Conservation (phyloP, 2,888 invertebrate genomes). For the Volucella bombylans region DNA sequence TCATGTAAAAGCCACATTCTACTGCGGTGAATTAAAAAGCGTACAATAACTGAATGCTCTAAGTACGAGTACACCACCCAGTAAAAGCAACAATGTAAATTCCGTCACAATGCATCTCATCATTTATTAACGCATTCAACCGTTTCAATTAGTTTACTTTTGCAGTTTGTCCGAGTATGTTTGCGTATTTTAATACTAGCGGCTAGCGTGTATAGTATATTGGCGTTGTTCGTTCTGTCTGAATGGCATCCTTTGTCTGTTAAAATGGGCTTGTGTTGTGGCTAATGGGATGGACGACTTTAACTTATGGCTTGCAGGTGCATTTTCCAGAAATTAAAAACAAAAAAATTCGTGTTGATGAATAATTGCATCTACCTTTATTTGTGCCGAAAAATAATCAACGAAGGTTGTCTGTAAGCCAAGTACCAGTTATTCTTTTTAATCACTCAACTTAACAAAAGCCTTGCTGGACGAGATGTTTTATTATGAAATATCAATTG, state of each 20-base stretch:
- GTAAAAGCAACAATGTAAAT: slow-evolving; percentile 43
- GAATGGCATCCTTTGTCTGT: background rate
- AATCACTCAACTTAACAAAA: too few species aligned
- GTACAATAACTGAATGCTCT: slow-evolving; percentile 32
- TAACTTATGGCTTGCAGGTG: too few species aligned
- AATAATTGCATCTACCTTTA: too few species aligned
- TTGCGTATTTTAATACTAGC: slow-evolving; percentile 38
- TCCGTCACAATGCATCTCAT: slow-evolving; percentile 55
- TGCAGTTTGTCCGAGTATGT: slow-evolving; percentile 24
- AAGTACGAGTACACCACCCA: slow-evolving; percentile 4
- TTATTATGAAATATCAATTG: too few species aligned
- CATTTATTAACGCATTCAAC: slow-evolving; percentile 71
- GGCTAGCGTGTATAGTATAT: slow-evolving; percentile 46
- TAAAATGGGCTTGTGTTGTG: too few species aligned
- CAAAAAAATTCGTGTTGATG: too few species aligned
- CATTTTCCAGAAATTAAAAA: too few species aligned
- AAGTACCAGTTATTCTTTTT: too few species aligned
- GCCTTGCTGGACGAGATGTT: too few species aligned
- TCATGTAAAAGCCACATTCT: slow-evolving; percentile 29
- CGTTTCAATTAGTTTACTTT: slow-evolving; percentile 68
- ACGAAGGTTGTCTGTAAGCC: too few species aligned
- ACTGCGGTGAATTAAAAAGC: slow-evolving; percentile 52
- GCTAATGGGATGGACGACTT: too few species aligned
- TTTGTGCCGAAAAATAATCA: too few species aligned
- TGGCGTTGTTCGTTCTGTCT: slow-evolving; percentile 24